Base-by-base conservation (phyloP, 64 coral and sea anemone genomes). In the Montipora capricornis region DNA sequence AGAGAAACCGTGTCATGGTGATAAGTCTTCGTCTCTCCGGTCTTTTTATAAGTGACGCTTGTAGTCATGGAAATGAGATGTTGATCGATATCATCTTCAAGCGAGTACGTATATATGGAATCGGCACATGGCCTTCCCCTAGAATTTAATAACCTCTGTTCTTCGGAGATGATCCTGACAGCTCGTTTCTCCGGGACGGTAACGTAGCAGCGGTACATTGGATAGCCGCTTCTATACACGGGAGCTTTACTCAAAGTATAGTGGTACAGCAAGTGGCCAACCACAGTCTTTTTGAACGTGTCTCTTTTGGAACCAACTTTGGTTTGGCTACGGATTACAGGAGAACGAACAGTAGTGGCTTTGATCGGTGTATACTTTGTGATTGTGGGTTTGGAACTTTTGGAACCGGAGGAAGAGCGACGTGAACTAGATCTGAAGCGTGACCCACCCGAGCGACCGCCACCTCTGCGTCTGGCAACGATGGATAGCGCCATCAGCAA, bases 351-450 rank as follows among this genome's bases (percentile, higher is more conserved):
- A 0, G 84, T 74, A 11, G 49, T 53, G 46, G 73, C 84, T 73
- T 68, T 68, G 73, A 88, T 88, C 19, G 84, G 84, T 5, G 84
- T 88, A 0, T 45, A 49, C n/a, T 88, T 88, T 19, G 66, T 24
- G 66, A 75, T 73, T 51, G 57, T 88, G 3, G 68, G 47, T 24
- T 74, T 74, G 1, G 73, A 51, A 16, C 75, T 57, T 15, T 20
- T 48, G 44, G 19, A 26, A 2, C 15, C 26, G n/a, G 16, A 22
- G 0, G 58, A 12, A 45, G 55, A 66, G 5, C 55, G 26, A 14
- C 24, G 15, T 19, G 22, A 22, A 22, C 59, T 45, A 10, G 24
- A 62, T 3, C 61, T 24, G 8, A n/a, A 14, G 47, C n/a, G 17
- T 10, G 60, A 68, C 14, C 75, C 13, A 77, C 81, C 22, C 22